Conservation (phyloP, 2,888 invertebrate species). For the Electrophaes corylata region DNA sequence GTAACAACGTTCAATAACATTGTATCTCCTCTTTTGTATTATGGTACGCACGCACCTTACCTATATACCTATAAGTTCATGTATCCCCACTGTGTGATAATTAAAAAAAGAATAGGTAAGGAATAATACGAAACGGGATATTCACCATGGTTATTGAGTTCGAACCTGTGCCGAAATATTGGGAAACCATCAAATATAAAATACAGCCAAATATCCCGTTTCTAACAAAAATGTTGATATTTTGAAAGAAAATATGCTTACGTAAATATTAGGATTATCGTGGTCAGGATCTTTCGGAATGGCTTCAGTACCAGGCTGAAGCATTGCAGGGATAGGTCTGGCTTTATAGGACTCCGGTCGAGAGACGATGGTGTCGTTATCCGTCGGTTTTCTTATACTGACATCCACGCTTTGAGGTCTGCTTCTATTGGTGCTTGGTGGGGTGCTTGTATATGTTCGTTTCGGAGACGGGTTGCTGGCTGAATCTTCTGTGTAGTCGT, state of each 20-base stretch:
- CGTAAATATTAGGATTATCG: slow-evolving; percentile 68
- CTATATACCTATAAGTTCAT: no score
- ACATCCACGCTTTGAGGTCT: slow-evolving; percentile 45
- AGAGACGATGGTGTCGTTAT: slow-evolving; percentile 44
- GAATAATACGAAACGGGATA: no score
- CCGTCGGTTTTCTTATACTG: slow-evolving; percentile 54
- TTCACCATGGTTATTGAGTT: no score
- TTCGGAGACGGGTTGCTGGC: slow-evolving; percentile 43
- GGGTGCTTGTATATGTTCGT: slow-evolving; percentile 39
- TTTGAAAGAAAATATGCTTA: no score
- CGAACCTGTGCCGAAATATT: no score
- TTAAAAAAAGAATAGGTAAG: no score
- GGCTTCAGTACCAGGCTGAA: slow-evolving; percentile 40
- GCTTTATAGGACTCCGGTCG: slow-evolving; percentile 60
- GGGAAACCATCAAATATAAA: no score
- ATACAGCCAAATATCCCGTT: no score
- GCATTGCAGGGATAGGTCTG: slow-evolving; percentile 65
- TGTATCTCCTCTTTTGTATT: background rate
- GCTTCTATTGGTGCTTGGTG: slow-evolving; percentile 49
- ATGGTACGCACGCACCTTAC: no score
- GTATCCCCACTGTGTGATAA: no score
- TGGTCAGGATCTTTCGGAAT: slow-evolving; percentile 73
- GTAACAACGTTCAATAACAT: slow-evolving; percentile 32
- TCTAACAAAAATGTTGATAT: no score
- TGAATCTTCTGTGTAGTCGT: slow-evolving; percentile 45